Conservation (phyloP, 2,113 vertebrate genomes). For the Zosterops pallidus region DNA sequence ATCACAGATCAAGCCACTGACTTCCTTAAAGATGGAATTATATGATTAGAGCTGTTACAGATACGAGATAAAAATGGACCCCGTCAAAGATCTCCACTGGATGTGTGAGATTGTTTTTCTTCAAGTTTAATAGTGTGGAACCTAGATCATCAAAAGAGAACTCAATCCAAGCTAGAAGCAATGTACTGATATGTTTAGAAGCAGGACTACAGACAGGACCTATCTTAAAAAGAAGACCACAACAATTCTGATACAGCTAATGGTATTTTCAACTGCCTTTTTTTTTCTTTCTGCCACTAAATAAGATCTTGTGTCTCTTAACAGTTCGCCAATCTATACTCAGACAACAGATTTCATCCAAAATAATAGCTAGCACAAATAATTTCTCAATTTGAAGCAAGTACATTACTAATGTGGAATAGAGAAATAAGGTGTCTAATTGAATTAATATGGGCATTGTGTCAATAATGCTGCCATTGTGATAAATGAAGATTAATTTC, state of each 20-base stretch:
- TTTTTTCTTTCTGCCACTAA: neutral
- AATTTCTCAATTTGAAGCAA: neutral
- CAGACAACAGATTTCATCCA: neutral
- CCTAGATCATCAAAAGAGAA: neutral
- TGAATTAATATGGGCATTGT: neutral
- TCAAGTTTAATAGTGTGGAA: neutral
- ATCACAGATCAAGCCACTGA: neutral
- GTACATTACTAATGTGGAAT: neutral
- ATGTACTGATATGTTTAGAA: neutral
- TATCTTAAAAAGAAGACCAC: neutral
- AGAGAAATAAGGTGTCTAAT: neutral
- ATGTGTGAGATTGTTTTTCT: neutral
- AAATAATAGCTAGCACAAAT: neutral
- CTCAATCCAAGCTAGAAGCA: neutral
- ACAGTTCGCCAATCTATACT: neutral
- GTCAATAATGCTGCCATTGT: neutral
- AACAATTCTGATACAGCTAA: neutral
- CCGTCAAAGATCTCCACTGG: neutral
- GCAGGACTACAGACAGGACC: neutral
- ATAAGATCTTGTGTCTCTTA: neutral
- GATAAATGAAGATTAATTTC: constrained; percentile 45
- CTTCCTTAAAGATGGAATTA: neutral
- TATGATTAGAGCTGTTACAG: neutral
- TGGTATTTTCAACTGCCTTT: neutral
- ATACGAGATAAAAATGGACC: neutral